Conservation (phyloP, 2,888 invertebrate species). For the Drosophila atripex region DNA sequence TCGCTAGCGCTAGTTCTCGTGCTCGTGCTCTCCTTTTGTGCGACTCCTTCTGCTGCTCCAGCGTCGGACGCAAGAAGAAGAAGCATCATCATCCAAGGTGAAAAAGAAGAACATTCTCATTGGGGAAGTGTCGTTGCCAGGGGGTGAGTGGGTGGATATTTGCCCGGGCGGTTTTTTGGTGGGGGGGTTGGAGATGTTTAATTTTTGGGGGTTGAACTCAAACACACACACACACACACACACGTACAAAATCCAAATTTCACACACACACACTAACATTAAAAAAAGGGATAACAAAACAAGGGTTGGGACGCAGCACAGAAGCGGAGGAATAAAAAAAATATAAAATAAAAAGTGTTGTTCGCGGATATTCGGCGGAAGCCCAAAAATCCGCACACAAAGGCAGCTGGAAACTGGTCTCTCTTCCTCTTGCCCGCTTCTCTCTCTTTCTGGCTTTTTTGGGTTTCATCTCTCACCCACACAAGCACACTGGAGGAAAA, state of each 20-base stretch:
- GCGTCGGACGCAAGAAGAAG: conserved; percentile 23
- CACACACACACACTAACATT: conserved; percentile 10
- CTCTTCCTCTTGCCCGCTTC: conserved; percentile 7
- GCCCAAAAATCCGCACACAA: conserved; percentile 32
- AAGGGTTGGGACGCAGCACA: conserved; percentile 32
- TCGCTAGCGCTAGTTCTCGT: conserved; percentile 1
- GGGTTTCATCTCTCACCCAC: conserved; percentile 37
- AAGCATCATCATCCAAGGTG: conserved; percentile 36
- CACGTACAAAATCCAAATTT: background rate
- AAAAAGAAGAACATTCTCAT: conserved; percentile 39
- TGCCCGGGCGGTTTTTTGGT: conserved; percentile 32
- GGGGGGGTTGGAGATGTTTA: conserved; percentile 1
- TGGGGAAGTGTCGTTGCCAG: conserved; percentile 36
- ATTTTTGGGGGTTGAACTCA: conserved; percentile 48
- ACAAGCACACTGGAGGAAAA: conserved; percentile 14
- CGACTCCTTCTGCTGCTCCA: conserved; percentile 40
- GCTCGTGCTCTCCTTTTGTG: conserved; percentile 58
- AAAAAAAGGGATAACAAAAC: conserved; percentile 44
- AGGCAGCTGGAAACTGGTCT: conserved; percentile 42
- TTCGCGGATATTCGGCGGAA: conserved; percentile 8
- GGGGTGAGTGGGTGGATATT: conserved; percentile 15
- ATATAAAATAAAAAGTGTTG: conserved; percentile 4
- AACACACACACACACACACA: conserved; percentile 26
- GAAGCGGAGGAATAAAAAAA: background rate
- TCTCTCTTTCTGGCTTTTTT: conserved; percentile 14